Evolutionary conservation across 2,113 vertebrate genomes (phyloP).

Genomic region (Pagrus major): DNA sequence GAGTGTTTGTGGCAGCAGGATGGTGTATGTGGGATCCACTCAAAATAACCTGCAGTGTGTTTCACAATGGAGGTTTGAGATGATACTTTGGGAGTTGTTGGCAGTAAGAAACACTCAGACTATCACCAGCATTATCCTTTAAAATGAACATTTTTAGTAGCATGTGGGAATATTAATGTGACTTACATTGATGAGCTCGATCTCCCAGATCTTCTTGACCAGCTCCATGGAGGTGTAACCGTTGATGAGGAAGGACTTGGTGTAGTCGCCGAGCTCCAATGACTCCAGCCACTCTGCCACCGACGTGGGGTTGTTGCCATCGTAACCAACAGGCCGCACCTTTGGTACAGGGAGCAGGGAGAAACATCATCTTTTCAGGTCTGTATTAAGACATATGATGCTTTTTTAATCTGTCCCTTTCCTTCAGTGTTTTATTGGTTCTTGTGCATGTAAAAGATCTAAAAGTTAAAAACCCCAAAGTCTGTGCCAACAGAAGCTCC

Average conservation of each 20-base stretch:
- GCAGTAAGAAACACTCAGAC: neutral
- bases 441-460: too few relatives aligned
- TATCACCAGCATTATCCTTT: neutral
- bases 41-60: neutral
- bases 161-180: accelerated
- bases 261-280: conserved; percentile 97
- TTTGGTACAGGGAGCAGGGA: conserved; percentile 55
- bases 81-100: neutral
- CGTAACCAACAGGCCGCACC: conserved; percentile 94
- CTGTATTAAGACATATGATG: too few relatives aligned
- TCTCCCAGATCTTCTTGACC: conserved; percentile 99
- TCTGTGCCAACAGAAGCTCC: too few relatives aligned
- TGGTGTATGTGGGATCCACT: neutral
- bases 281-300: conserved; percentile 99
- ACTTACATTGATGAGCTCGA: conserved; percentile 98
- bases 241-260: conserved; percentile 97
- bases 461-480: too few relatives aligned
- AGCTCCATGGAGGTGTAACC: conserved; percentile 99
- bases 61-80: neutral
- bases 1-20: conserved; percentile 10
- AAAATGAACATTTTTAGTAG: neutral
- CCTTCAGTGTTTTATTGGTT: too few relatives aligned
- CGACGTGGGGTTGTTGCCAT: conserved; percentile 95
- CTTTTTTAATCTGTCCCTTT: too few relatives aligned
- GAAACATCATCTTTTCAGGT: neutral